Evolutionary conservation across 2,888 invertebrate genomes (phyloP), one percentile per base, ranked within the genome.

Genomic region (Andrena dorsata): DNA sequence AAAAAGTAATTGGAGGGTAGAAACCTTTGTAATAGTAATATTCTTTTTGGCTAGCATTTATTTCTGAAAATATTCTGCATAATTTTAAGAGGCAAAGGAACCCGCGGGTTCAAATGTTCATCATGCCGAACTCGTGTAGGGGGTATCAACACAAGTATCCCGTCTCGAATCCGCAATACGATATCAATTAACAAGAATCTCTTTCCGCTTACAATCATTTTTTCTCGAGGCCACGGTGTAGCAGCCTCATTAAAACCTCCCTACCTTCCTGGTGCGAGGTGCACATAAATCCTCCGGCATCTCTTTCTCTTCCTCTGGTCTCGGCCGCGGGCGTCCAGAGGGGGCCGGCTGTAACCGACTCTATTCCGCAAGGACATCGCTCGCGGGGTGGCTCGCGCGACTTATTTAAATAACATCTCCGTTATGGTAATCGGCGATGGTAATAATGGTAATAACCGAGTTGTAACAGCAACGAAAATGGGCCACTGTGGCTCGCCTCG

Each of bases 391-490:
- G 77, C 76, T 80, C 76, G 80, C 76, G 82, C 81, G 81, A 88
- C 89, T 89, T 88, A 88, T 90, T 90, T 87, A 87, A 89, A 86
- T 88, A 88, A 87, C 88, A 87, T 88, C 88, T 84, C 83, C 88
- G 84, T 87, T 89, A 88, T 87, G 90, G 88, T 89, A 90, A 91
- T 91, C 82, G 87, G 69, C 69, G 63, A 65, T 65, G 86, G 87
- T 89, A 90, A 90, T 91, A 90, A 90, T 89, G 89, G 86, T 88
- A 88, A 91, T 90, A 91, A 90, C 88, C 89, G 86, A 76, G 90
- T 83, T 85, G 89, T 81, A 88, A 89, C 83, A 85, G 84, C 84
- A 78, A 86, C 86, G 89, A 90, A 92, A 92, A 92, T 91, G 90
- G 90, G 87, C 89, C 91, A 90, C 86, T 84, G 87, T 79, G 77